phyloP scores from a whole-genome alignment of 2,113 vertebrate species.

The Sebastes fasciatus region DNA sequence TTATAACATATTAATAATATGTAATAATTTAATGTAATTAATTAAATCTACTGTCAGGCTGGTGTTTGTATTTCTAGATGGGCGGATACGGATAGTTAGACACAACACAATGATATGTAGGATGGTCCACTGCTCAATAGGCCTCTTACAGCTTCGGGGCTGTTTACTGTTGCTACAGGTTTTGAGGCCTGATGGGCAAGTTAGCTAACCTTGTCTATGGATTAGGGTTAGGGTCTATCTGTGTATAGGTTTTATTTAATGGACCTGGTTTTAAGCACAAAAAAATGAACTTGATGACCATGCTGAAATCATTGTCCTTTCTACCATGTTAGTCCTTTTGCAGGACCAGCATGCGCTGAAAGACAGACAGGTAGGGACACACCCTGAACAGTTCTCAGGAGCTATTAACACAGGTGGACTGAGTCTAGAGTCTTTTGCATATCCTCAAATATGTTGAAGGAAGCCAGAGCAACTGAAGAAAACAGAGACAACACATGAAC shows the following conservation, averaged over 20 bases:
- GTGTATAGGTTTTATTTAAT: background rate
- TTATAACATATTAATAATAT: background rate
- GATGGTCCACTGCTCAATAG: background rate
- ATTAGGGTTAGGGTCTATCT: background rate
- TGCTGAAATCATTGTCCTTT: constrained; percentile 3
- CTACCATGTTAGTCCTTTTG: constrained; percentile 2
- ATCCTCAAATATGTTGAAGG: constrained; percentile 21
- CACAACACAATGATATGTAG: background rate
- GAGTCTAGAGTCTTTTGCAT: constrained; percentile 48
- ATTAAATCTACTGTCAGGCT: background rate
- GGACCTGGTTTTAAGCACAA: background rate
- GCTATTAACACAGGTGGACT: constrained; percentile 17
- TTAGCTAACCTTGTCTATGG: constrained; percentile 15
- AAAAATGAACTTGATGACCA: background rate
- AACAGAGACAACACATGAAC: background rate
- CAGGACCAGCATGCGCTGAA: constrained; percentile 2
- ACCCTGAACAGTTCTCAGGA: constrained; percentile 27
- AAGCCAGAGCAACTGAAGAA: background rate
- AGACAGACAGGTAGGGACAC: constrained; percentile 41
- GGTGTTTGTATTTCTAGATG: background rate
- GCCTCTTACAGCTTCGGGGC: background rate
- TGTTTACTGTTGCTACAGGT: constrained; percentile 12
- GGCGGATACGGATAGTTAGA: background rate
- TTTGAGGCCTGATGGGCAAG: constrained; percentile 5
- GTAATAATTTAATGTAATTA: background rate